Base-by-base conservation (phyloP, 2,888 invertebrate genomes). In the Andricus quercusramuli region DNA sequence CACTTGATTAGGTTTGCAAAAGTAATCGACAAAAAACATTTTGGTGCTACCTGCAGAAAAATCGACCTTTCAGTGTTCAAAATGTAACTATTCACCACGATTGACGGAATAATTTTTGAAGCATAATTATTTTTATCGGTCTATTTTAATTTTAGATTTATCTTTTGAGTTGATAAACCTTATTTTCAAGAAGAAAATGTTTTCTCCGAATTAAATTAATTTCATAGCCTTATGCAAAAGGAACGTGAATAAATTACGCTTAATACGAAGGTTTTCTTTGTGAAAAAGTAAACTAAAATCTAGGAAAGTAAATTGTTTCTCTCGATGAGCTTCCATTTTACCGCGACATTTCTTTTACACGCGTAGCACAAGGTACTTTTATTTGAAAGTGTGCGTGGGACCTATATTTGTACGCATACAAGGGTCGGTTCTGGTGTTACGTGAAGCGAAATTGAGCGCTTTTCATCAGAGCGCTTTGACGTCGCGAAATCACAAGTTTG, bases 381-480 rank as follows among this genome's bases (percentile, higher is more conserved):
- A 41, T 67, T 67, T 67, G 41, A 41, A 67, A 22, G n/a, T 37
- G 44, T 41, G 4, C 29, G 13, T 64, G 15, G 25, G 15, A 62
- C 62, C 15, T 64, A 64, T 64, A 29, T 17, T 29, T 64, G 29
- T 64, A 3, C 17, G 29, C 29, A 29, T 5, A 64, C 25, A 64
- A 64, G 64, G 29, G 22, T 29, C 17, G 29, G 22, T 67, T 44
- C 44, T 44, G 44, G 37, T 67, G n/a, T 22, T n/a, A 41, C 22
- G n/a, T 67, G 67, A 44, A 37, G 41, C 37, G 41, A 67, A 67
- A 44, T 67, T 67, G 67, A 67, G 13, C 66, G 37, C 66, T 66
- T 67, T 44, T 67, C 22, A 67, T 44, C 22, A 22, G 13, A 64
- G 29, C 25, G 64, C 64, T 64, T 64, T 64, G 64, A 64, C 29